Evolutionary conservation across 2,113 vertebrate species (phyloP).

Genomic region (Chinchilla lanigera): DNA sequence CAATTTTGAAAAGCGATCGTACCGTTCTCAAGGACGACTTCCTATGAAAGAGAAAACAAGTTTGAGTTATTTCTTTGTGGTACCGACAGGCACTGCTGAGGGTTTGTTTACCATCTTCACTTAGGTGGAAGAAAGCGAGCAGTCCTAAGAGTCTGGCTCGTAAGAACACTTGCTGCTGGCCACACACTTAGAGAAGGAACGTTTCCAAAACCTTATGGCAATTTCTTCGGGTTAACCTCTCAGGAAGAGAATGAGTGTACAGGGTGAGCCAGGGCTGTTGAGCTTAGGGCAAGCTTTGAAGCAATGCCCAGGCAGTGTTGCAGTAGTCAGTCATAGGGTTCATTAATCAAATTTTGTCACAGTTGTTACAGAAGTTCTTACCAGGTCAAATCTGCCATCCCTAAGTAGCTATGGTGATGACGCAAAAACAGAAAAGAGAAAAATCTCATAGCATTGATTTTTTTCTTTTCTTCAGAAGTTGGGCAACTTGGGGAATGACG

Average conservation of each 20-base stretch:
- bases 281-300: neutral
- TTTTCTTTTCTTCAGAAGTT: neutral
- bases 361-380: neutral
- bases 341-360: constrained; percentile 15
- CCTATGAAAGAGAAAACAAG: constrained; percentile 83
- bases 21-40: constrained; percentile 92
- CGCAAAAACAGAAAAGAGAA: constrained; percentile 21
- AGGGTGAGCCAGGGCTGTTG: neutral
- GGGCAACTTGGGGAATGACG: neutral
- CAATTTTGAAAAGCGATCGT: constrained; percentile 93
- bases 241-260: neutral
- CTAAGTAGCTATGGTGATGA: neutral
- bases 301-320: neutral
- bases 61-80: neutral
- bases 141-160: neutral
- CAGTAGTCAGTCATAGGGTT: neutral
- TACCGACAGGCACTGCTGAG: neutral
- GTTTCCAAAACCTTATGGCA: neutral
- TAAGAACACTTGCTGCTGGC: neutral
- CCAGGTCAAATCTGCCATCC: neutral
- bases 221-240: neutral
- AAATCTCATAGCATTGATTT: neutral
- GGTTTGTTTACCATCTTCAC: neutral
- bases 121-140: neutral
- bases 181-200: neutral